Evolutionary conservation across 2,888 invertebrate species (phyloP).

Genomic region (Euproctis similis): DNA sequence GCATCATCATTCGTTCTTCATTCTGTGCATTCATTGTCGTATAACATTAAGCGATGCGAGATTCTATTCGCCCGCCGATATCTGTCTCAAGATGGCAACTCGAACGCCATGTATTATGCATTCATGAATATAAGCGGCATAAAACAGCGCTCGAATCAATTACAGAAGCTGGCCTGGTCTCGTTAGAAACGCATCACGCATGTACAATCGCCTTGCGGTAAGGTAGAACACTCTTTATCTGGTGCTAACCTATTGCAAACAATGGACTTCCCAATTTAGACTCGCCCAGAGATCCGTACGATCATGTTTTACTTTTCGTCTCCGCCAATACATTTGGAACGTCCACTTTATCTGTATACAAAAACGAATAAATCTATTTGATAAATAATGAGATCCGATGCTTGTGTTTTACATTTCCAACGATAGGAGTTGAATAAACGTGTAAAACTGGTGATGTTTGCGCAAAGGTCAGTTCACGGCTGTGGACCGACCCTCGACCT

Average conservation of each 20-base stretch:
- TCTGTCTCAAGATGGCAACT: slow-evolving; percentile 41
- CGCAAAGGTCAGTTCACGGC: slow-evolving; percentile 55
- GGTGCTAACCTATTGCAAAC: slow-evolving; percentile 64
- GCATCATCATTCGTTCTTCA: slow-evolving; percentile 40
- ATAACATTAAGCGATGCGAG: slow-evolving; percentile 28
- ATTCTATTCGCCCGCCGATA: slow-evolving; percentile 32
- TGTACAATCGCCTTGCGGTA: slow-evolving; percentile 63
- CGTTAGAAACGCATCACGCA: slow-evolving; percentile 76
- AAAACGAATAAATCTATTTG: slow-evolving; percentile 21
- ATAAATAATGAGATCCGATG: slow-evolving; percentile 13
- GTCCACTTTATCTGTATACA: slow-evolving; percentile 15
- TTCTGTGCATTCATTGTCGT: slow-evolving; percentile 34
- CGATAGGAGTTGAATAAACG: slow-evolving; percentile 29
- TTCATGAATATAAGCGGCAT: slow-evolving; percentile 71
- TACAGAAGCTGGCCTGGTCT: slow-evolving; percentile 58
- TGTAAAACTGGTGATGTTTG: slow-evolving; percentile 28
- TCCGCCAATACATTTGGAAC: slow-evolving; percentile 16
- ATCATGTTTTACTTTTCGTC: slow-evolving; percentile 33
- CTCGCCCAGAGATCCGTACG: slow-evolving; percentile 37
- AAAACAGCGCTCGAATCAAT: slow-evolving; percentile 71
- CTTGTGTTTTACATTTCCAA: slow-evolving; percentile 15
- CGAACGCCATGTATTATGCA: slow-evolving; percentile 69
- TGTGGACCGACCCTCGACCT: slow-evolving; percentile 47
- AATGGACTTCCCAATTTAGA: slow-evolving; percentile 68
- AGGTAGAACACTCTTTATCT: slow-evolving; percentile 65